Percentiles rank a stretch among this genome's conserved stretches.
Conservation (phyloP, 2,888 invertebrate genomes). For the Phymatocera aterrima region DNA sequence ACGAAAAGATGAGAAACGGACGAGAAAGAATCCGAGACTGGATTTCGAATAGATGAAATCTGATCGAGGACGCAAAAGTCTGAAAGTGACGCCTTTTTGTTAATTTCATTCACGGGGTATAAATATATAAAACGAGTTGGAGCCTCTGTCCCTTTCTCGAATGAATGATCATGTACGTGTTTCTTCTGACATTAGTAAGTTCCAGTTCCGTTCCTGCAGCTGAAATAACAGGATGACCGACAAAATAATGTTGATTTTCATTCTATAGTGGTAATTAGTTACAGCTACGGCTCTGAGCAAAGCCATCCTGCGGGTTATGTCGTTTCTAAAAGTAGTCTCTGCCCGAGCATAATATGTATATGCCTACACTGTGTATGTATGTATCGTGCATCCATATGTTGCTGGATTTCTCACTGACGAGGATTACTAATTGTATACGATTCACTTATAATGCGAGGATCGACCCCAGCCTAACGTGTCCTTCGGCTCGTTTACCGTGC, state of each 20-base stretch:
- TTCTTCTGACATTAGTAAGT: background rate
- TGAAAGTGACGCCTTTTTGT: background rate
- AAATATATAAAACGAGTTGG: background rate
- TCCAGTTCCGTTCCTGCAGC: background rate
- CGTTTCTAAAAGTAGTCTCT: background rate
- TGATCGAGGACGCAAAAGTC: background rate
- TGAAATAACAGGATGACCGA: background rate
- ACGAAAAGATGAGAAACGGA: background rate
- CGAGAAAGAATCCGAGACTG: too few species aligned
- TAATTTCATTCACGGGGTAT: too few species aligned
- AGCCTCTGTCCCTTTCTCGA: background rate
- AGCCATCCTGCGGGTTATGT: background rate
- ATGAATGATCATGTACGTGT: too few species aligned
- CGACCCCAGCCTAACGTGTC: constrained; percentile 16
- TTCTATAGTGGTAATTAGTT: background rate
- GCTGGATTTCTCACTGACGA: background rate
- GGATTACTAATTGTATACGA: constrained; percentile 30
- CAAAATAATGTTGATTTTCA: constrained; percentile 2
- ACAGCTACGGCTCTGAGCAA: background rate
- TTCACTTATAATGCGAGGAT: constrained; percentile 34
- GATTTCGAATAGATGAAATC: too few species aligned
- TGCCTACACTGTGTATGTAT: too few species aligned
- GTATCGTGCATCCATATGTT: too few species aligned
- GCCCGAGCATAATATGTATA: too few species aligned
- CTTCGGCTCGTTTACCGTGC: constrained; percentile 20